Evolutionary conservation across 2,797 vertebrate genomes (phyloP).

Genomic region (Poeciliopsis presidionis): DNA sequence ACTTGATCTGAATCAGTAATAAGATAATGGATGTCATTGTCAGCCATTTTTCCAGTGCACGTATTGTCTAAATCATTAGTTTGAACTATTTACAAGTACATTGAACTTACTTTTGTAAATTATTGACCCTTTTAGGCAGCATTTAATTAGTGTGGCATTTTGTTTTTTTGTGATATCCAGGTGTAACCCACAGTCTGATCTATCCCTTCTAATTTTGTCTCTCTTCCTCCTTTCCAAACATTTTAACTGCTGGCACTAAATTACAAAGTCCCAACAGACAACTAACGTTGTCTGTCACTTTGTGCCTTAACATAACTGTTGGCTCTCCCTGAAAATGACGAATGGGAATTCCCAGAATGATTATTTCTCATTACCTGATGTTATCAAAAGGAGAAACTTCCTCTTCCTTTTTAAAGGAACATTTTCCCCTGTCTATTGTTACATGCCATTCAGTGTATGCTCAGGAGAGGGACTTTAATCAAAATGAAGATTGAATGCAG

Average conservation of each 20-base stretch:
- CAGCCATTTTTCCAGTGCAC: not conserved
- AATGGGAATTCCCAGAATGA: not conserved
- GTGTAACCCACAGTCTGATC: not conserved
- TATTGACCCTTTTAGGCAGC: not conserved
- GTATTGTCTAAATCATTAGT: not conserved
- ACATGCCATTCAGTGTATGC: not conserved
- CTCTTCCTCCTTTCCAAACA: not conserved
- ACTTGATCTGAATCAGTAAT: not conserved
- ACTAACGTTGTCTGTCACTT: not conserved
- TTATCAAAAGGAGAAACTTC: not conserved
- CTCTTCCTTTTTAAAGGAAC: not conserved
- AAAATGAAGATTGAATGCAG: conserved; percentile 1
- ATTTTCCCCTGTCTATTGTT: not conserved
- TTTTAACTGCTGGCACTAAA: not conserved
- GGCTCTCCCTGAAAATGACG: not conserved
- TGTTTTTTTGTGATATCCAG: not conserved
- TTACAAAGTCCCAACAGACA: not conserved
- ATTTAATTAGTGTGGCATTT: not conserved
- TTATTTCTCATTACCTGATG: not conserved
- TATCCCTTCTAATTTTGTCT: not conserved
- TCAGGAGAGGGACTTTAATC: not conserved
- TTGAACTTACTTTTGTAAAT: not conserved
- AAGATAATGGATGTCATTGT: no score
- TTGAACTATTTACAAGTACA: not conserved
- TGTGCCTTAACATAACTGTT: conserved; percentile 5